phyloP scores from a whole-genome alignment of 1,140 invertebrate genomes.

The Colletes gigas region DNA sequence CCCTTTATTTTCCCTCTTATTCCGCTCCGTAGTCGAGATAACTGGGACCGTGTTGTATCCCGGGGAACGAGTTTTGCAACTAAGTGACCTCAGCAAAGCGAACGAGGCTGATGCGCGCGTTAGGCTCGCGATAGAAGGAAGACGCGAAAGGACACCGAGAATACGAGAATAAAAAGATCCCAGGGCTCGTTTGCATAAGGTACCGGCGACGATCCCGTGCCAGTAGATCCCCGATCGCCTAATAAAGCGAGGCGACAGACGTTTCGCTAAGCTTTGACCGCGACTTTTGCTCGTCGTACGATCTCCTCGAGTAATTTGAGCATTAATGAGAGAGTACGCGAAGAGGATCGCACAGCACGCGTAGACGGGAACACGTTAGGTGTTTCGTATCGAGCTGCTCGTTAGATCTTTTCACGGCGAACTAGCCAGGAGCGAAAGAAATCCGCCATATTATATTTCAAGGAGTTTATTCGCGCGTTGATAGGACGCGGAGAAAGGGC shows the following conservation, averaged over 20 bases:
- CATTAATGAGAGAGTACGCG: slow-evolving; percentile 27
- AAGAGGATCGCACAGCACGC: neutral
- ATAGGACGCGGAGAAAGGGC: neutral
- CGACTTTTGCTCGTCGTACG: slow-evolving; percentile 23
- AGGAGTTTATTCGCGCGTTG: slow-evolving; percentile 18
- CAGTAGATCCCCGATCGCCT: slow-evolving; percentile 57
- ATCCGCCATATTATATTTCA: slow-evolving; percentile 22
- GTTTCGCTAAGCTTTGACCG: slow-evolving; percentile 41
- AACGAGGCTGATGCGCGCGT: slow-evolving; percentile 51
- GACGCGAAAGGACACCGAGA: neutral
- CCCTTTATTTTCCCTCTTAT: slow-evolving; percentile 36
- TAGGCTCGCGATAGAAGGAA: slow-evolving; percentile 25
- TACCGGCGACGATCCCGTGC: slow-evolving; percentile 2
- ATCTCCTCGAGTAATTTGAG: slow-evolving; percentile 18
- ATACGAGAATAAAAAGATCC: neutral
- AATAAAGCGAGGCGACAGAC: slow-evolving; percentile 64
- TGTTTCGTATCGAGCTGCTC: slow-evolving; percentile 8
- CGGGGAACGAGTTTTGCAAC: slow-evolving; percentile 72
- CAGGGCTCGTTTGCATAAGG: slow-evolving; percentile 68
- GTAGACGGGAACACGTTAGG: slow-evolving; percentile 14
- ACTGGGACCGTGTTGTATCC: slow-evolving; percentile 31
- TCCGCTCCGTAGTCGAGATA: slow-evolving; percentile 39
- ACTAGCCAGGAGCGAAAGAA: slow-evolving; percentile 5
- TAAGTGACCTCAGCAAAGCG: slow-evolving; percentile 74
- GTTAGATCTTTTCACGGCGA: slow-evolving; percentile 9